These are phyloP conservation scores for Procambarus virginalis DNA, from an alignment of 1,140 invertebrate species.

Conservation along the genomic window DNA sequence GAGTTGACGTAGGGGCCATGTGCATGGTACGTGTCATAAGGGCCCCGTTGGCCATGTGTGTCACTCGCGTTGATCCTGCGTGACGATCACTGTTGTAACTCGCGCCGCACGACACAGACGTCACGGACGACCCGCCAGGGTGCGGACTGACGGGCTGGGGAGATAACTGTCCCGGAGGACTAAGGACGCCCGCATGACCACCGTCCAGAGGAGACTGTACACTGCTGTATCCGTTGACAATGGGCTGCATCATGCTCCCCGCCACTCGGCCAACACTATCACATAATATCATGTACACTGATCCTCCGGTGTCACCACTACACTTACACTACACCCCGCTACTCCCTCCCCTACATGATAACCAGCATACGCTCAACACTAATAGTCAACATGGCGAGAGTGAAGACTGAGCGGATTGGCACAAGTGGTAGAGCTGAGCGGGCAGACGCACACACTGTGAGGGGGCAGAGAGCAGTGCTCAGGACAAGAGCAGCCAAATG, in stretches of 20 bases:
- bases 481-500: conserved; percentile 52
- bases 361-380: not conserved
- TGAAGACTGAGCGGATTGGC: not conserved
- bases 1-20: conserved; percentile 35
- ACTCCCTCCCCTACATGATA: not conserved
- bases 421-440: not conserved
- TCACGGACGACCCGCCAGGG: not conserved
- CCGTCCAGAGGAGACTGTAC: conserved; percentile 57
- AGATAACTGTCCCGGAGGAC: conserved; percentile 45
- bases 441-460: not conserved
- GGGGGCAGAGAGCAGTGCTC: conserved; percentile 19
- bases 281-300: conserved; percentile 30
- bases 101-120: conserved; percentile 36
- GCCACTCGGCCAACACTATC: conserved; percentile 19
- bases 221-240: conserved; percentile 55
- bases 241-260: conserved; percentile 64
- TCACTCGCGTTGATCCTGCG: conserved; percentile 44
- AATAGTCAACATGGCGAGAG: not conserved
- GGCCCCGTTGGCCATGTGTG: conserved; percentile 60
- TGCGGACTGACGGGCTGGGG: conserved; percentile 46
- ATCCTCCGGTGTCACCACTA: conserved; percentile 13
- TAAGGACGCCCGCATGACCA: conserved; percentile 44
- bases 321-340: not conserved
- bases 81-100: conserved; percentile 41
- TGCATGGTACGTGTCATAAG: conserved; percentile 58